Conservation (phyloP, 2,113 vertebrate species). For the Hippocampus abdominalis region DNA sequence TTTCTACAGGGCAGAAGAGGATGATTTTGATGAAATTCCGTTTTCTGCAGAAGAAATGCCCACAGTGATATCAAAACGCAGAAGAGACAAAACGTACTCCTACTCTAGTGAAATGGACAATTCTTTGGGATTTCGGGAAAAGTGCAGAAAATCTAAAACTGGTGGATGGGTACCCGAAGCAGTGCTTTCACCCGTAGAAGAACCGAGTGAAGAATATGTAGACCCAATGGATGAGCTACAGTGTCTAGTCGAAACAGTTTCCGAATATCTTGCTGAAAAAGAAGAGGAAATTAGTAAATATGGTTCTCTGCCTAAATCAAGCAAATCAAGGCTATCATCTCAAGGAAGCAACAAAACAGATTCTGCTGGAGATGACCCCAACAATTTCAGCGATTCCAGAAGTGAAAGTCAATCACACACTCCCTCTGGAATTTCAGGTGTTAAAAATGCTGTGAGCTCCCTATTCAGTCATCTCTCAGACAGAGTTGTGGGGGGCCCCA, state of each 20-base stretch:
- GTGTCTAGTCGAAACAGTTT: constrained; percentile 91
- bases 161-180: constrained; percentile 63
- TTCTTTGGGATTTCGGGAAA: constrained; percentile 52
- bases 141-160: constrained; percentile 53
- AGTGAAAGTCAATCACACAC: constrained; percentile 39
- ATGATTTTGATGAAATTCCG: constrained; percentile 71
- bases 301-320: constrained; percentile 77
- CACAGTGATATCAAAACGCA: constrained; percentile 35
- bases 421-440: constrained; percentile 64
- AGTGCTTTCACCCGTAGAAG: constrained; percentile 77
- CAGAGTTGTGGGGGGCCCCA: constrained; percentile 78
- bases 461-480: constrained; percentile 82
- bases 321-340: constrained; percentile 66
- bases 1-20: constrained; percentile 71
- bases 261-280: constrained; percentile 95
- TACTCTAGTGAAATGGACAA: constrained; percentile 52
- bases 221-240: constrained; percentile 92
- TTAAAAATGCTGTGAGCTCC: constrained; percentile 83
- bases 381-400: constrained; percentile 48
- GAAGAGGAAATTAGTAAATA: constrained; percentile 94
- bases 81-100: constrained; percentile 37
- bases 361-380: constrained; percentile 64
- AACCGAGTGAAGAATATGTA: constrained; percentile 79
- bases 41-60: constrained; percentile 46
- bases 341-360: constrained; percentile 59